A percentile compares a stretch with the other conserved stretches of the same genome.
Evolutionary conservation across 2,113 vertebrate genomes (phyloP).

Genomic region (Chloropsis hardwickii): DNA sequence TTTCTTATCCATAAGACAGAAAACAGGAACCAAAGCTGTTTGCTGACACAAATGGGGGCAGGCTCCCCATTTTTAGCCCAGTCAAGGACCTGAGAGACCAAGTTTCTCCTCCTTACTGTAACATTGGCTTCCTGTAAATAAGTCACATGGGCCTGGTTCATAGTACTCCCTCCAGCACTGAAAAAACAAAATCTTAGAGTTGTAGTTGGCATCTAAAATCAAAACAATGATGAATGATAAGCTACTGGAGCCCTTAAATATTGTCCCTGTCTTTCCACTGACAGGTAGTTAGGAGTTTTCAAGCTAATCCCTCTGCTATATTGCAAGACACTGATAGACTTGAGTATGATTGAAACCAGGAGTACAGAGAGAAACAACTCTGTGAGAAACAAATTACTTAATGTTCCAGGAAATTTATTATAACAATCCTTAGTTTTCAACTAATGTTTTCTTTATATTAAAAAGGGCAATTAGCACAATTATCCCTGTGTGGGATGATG

Average conservation of each 20-base stretch:
- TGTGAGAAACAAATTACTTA: not conserved
- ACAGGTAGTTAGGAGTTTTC: not conserved
- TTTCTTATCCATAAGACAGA: not conserved
- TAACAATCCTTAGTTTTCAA: not conserved
- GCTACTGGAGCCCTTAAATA: not conserved
- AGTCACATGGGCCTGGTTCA: accelerated
- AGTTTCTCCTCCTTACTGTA: not conserved
- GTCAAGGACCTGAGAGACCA: not conserved
- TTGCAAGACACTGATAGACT: not conserved
- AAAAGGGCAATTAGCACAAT: not conserved
- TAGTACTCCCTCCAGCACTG: not conserved
- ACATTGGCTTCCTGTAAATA: not conserved
- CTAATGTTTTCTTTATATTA: not conserved
- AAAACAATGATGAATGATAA: not conserved
- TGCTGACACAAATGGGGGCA: not conserved
- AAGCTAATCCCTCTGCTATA: not conserved
- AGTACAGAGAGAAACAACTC: not conserved
- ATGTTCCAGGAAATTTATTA: not conserved
- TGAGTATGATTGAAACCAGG: not conserved
- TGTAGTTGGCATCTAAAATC: not conserved
- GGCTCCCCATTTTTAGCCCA: not conserved
- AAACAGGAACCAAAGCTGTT: not conserved
- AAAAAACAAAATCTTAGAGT: not conserved
- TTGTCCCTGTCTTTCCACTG: not conserved
- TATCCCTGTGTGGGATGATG: not conserved